Evolutionary conservation across 2,888 invertebrate genomes (phyloP).

Genomic region (Myopa testacea): DNA sequence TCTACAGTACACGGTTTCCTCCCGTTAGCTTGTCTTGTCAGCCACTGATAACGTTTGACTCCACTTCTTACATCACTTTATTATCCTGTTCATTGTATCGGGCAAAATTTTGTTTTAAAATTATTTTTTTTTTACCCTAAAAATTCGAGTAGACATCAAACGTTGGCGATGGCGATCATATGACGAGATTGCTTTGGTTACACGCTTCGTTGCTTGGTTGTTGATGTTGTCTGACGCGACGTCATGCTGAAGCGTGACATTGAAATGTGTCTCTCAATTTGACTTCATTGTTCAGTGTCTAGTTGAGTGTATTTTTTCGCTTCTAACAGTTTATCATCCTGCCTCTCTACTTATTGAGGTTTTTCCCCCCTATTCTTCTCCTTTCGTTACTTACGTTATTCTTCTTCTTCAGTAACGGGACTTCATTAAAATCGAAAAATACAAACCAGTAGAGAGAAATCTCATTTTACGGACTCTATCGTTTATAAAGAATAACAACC

Average conservation of each 20-base stretch:
- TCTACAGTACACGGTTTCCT: no score
- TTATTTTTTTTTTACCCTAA: conserved; percentile 15
- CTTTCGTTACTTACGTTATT: no score
- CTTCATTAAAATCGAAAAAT: no score
- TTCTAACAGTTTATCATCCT: no score
- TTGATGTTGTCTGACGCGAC: not conserved
- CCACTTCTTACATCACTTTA: conserved; percentile 27
- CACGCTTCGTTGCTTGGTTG: conserved; percentile 35
- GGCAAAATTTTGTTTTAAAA: not conserved
- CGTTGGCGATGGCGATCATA: not conserved
- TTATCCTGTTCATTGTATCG: conserved; percentile 11
- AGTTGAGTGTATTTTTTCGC: conserved; percentile 1
- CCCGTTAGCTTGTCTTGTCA: no score
- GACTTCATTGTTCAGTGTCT: conserved; percentile 10
- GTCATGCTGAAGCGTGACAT: conserved; percentile 33
- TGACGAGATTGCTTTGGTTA: conserved; percentile 35
- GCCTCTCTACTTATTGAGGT: no score
- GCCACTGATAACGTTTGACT: no score
- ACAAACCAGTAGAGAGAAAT: no score
- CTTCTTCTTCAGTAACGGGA: no score
- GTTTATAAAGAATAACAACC: no score
- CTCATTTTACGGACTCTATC: no score
- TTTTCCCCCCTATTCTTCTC: no score
- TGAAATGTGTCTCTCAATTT: conserved; percentile 30
- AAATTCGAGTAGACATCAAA: conserved; percentile 9